Base-by-base conservation (phyloP, 2,113 vertebrate genomes). In the Tangachromis dhanisi region DNA sequence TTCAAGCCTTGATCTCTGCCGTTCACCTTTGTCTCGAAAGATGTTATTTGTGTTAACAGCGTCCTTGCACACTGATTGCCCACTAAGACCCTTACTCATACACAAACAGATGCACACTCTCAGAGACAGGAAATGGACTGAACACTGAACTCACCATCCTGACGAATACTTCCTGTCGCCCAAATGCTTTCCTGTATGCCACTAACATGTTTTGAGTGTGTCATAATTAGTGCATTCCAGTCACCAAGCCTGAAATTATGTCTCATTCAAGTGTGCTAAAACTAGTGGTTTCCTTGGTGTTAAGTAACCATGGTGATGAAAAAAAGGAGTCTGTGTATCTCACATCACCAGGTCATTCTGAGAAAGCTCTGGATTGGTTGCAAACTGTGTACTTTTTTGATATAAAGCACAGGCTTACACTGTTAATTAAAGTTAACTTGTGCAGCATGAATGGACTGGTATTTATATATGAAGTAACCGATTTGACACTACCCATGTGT, bases 171-270 rank as follows among this genome's bases (percentile, higher is more conserved):
- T 95, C 92, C 94, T 87, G 84, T 93, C 87, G 68, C 54, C 79
- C 47, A 71, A 73, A 91, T 38, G 84, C 83, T 92, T 93, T 92
- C 92, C 92, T 94, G 94, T 95, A 94, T 94, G 61, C 82, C 87
- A 83, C 81, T 80, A 68, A 55, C 63, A 14, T 61, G 42, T 31
- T 83, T 14, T 66, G 26, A 86, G 53, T 54, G 81, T 29, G 31
- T 87, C 80, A 71, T 85, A 51, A 88, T 89, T 78, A 45, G 33
- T 76, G 63, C 66, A 86, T 93, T 92, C 81, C 85, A 71, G 66
- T 82, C 76, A 49, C 83, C 35, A 16, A 80, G 49, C 24, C 4
- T 66, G 21, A 78, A 26, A 45, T 47, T 29, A 16, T 16, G 26
- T 59, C 71, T 84, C 63, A 78, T 90, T 86, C 19, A 54, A 76